Conservation (phyloP, 2,797 vertebrate species). For the Chaenodraco wilsoni region DNA sequence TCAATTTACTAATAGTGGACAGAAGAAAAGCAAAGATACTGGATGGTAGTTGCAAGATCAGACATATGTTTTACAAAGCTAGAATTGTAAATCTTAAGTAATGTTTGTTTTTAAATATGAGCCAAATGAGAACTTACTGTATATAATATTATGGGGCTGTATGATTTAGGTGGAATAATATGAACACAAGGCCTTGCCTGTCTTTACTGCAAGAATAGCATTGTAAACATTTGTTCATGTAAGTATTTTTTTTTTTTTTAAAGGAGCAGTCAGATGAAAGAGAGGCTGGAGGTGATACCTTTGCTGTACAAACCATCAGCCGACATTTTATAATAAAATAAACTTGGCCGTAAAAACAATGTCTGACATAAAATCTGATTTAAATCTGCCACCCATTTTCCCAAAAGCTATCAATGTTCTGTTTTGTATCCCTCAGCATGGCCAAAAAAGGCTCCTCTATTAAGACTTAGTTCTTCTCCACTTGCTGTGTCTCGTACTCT, state of each 20-base stretch:
- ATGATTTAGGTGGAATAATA: too few relatives aligned
- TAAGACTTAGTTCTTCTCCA: constrained; percentile 87
- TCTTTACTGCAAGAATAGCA: not conserved
- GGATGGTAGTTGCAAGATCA: not conserved
- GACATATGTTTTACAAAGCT: not conserved
- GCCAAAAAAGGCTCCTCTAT: not conserved
- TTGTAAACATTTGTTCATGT: not conserved
- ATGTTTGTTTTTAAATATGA: not conserved
- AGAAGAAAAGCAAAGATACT: not conserved
- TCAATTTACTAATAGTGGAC: not conserved
- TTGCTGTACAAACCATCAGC: not conserved
- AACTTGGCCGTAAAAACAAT: not conserved
- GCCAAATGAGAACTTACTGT: not conserved
- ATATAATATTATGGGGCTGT: too few relatives aligned
- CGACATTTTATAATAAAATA: not conserved
- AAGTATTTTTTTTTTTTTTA: not conserved
- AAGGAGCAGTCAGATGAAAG: not conserved
- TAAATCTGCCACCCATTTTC: not conserved
- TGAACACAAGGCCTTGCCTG: not conserved
- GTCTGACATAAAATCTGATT: not conserved
- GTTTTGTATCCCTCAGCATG: constrained; percentile 10
- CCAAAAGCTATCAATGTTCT: not conserved
- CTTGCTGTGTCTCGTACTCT: constrained; percentile 80
- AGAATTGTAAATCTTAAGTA: too few relatives aligned
- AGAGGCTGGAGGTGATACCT: constrained; percentile 2